These are phyloP conservation scores for Chitala chitala DNA, from an alignment of 2,113 vertebrate species.

Conservation along the genomic window DNA sequence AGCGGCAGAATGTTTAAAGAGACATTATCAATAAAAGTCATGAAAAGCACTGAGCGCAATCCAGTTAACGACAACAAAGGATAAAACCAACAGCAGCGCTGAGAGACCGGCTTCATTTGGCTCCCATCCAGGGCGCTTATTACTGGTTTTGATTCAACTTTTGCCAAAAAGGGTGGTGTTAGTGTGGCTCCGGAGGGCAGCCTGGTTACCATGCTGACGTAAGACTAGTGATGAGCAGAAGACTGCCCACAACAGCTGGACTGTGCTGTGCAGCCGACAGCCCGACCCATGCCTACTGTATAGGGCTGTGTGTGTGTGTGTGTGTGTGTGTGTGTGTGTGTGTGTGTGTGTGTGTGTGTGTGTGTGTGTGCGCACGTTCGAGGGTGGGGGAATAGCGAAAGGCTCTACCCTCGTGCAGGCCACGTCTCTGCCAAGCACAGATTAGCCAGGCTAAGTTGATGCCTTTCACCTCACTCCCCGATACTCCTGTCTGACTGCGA, in stretches of 20 bases:
- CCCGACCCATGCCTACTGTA: background rate
- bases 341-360: too few relatives aligned
- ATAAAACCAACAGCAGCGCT: background rate
- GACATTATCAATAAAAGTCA: background rate
- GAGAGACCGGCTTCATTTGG: background rate
- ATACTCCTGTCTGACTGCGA: conserved; percentile 30
- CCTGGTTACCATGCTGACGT: conserved; percentile 9
- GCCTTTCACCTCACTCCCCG: conserved; percentile 40
- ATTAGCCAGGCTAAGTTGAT: conserved; percentile 41
- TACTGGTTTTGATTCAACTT: conserved; percentile 15
- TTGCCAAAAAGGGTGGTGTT: background rate
- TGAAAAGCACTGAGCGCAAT: background rate
- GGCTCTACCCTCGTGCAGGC: conserved; percentile 15
- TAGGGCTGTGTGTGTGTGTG: too few relatives aligned
- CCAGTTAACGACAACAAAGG: conserved; percentile 16
- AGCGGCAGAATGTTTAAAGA: background rate
- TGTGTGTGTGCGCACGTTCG: too few relatives aligned
- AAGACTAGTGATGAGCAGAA: background rate
- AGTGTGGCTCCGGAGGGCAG: conserved; percentile 3
- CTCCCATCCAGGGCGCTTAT: background rate
- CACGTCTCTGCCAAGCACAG: conserved; percentile 25
- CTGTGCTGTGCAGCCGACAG: background rate
- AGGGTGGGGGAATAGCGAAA: too few relatives aligned
- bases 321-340: too few relatives aligned
- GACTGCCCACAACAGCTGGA: too few relatives aligned